These are phyloP conservation scores for Amphipoea lucens DNA, from an alignment of 2,888 invertebrate genomes.

Conservation along the genomic window DNA sequence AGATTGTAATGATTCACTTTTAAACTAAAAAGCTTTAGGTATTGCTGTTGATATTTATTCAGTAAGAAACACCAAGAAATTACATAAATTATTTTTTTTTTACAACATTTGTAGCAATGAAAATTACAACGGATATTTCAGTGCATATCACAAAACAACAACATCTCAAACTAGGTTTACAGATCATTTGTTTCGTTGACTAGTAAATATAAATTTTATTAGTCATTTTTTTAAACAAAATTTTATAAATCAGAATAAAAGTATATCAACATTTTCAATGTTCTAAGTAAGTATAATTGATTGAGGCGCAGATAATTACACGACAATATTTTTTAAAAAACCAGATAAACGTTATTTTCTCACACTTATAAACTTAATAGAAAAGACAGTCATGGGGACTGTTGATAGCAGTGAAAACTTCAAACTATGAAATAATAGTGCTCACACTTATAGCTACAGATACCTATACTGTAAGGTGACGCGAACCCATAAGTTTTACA, in stretches of 20 bases:
- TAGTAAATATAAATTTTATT: not conserved
- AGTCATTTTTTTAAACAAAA: no score
- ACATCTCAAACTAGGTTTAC: not conserved
- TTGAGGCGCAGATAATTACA: not conserved
- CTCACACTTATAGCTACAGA: not conserved
- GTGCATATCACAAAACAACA: not conserved
- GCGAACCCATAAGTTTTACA: not conserved
- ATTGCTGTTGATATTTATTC: not conserved
- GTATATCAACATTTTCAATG: not conserved
- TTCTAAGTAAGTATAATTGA: not conserved
- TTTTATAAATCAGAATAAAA: not conserved
- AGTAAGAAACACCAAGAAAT: not conserved
- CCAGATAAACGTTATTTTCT: not conserved
- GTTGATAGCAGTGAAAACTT: not conserved
- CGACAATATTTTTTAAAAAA: not conserved
- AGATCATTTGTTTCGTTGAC: not conserved
- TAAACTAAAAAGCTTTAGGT: not conserved
- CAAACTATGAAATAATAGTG: not conserved
- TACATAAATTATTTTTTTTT: not conserved
- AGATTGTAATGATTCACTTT: no score
- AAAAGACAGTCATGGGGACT: no score
- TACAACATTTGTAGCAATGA: not conserved
- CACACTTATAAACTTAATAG: not conserved
- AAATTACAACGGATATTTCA: not conserved
- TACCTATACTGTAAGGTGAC: not conserved